phyloP scores from a whole-genome alignment of 2,888 invertebrate species.

The Tortrix viridana region DNA sequence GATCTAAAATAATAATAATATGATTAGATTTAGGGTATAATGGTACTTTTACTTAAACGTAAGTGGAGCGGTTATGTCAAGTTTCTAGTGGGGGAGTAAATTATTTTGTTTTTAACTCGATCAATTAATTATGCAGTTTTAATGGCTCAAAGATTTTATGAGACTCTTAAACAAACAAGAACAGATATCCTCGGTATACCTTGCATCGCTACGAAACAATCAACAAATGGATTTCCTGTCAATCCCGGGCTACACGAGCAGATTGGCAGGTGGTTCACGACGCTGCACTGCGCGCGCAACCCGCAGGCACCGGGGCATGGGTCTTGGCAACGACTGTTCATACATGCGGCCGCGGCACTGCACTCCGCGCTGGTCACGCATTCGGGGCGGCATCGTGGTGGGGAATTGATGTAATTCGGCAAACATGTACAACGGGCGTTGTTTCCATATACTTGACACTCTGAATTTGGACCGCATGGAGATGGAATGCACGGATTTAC shows the following conservation, averaged over 20 bases:
- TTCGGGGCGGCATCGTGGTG: slow-evolving; percentile 90
- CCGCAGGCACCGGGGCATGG: slow-evolving; percentile 92
- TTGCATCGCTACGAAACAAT: slow-evolving; percentile 60
- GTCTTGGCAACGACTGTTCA: slow-evolving; percentile 88
- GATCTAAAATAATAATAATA: slow-evolving; percentile 55
- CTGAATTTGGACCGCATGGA: slow-evolving; percentile 91
- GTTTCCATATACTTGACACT: slow-evolving; percentile 87
- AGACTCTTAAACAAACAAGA: no score
- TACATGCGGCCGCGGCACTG: slow-evolving; percentile 87
- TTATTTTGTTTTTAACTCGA: neutral
- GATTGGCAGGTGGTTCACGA: slow-evolving; percentile 87
- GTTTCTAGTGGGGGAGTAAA: neutral
- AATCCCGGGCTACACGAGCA: slow-evolving; percentile 88
- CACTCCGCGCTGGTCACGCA: slow-evolving; percentile 90
- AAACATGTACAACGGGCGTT: slow-evolving; percentile 89
- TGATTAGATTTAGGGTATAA: neutral
- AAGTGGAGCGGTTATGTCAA: no score
- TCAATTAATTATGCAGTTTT: no score
- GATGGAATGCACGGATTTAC: slow-evolving; percentile 88
- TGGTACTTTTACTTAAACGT: no score
- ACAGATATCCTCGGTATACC: neutral
- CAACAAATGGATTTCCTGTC: slow-evolving; percentile 89
- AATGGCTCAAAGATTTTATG: no score
- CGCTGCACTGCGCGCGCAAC: slow-evolving; percentile 89
- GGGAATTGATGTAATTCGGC: slow-evolving; percentile 89